These are phyloP conservation scores for Drepana arcuata DNA, from an alignment of 1,140 invertebrate genomes.

Conservation along the genomic window DNA sequence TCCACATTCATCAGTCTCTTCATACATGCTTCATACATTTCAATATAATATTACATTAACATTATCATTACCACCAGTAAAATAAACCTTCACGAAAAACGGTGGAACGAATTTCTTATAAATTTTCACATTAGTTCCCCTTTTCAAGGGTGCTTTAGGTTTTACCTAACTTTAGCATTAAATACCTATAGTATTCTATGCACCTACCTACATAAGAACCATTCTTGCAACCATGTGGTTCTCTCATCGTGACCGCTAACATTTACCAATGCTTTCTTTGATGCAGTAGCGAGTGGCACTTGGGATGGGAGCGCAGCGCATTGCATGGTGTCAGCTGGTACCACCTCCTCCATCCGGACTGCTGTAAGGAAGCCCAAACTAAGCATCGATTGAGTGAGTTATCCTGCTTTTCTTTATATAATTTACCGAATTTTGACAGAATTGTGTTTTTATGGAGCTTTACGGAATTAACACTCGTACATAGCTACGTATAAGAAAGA, in stretches of 20 bases:
- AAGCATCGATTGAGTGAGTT: conserved; percentile 93
- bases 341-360: conserved; percentile 93
- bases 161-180: no score
- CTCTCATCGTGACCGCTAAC: conserved; percentile 1
- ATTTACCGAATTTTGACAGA: no score
- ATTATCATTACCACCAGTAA: no score
- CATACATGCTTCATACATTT: no score
- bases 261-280: conserved; percentile 23
- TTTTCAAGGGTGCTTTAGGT: no score
- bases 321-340: conserved; percentile 95
- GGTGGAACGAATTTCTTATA: neutral
- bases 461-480: no score
- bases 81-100: neutral
- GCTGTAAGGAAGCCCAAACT: conserved; percentile 91
- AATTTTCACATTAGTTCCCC: neutral
- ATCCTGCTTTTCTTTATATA: neutral
- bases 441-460: no score
- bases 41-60: no score
- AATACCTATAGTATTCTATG: no score
- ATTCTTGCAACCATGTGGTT: neutral
- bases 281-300: conserved; percentile 91
- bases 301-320: conserved; percentile 87
- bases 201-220: no score
- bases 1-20: no score
- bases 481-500: no score